Evolutionary conservation across 1,140 invertebrate species (phyloP).

Genomic region (Drosophila subobscura): DNA sequence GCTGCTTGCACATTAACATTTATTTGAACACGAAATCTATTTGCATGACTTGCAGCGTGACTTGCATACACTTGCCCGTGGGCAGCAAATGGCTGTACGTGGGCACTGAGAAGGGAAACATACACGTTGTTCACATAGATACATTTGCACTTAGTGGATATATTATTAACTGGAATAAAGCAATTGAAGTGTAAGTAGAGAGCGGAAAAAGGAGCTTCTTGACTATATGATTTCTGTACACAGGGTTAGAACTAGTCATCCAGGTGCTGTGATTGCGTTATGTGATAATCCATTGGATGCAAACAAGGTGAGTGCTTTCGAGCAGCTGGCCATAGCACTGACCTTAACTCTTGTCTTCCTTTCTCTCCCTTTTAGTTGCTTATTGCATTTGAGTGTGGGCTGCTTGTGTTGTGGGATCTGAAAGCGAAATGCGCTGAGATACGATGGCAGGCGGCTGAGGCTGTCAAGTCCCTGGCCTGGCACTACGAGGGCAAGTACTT

Average conservation of each 20-base stretch:
- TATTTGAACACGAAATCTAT: background rate
- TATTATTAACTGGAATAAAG: conserved; percentile 99
- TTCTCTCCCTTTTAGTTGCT: conserved; percentile 88
- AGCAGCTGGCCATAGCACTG: no score
- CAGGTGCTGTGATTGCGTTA: conserved; percentile 96
- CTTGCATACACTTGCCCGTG: conserved; percentile 95
- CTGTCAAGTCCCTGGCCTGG: conserved; percentile 95
- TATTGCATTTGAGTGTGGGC: conserved; percentile 97
- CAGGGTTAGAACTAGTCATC: conserved; percentile 97
- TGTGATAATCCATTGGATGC: conserved; percentile 97
- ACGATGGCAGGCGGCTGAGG: conserved; percentile 91
- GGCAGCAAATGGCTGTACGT: conserved; percentile 99
- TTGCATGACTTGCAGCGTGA: conserved; percentile 88
- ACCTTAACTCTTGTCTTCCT: background rate
- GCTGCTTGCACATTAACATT: background rate
- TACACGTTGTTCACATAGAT: conserved; percentile 98
- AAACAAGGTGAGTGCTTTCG: conserved; percentile 90
- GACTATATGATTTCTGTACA: background rate
- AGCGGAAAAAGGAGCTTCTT: background rate
- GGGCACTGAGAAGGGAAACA: conserved; percentile 98
- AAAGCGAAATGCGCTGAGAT: conserved; percentile 91
- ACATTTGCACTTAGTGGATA: conserved; percentile 98
- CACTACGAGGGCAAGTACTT: conserved; percentile 99
- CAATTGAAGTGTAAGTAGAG: conserved; percentile 98
- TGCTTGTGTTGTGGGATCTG: conserved; percentile 98